Evolutionary conservation across 2,888 invertebrate species (phyloP).

Genomic region (Tricholauxania praeusta): DNA sequence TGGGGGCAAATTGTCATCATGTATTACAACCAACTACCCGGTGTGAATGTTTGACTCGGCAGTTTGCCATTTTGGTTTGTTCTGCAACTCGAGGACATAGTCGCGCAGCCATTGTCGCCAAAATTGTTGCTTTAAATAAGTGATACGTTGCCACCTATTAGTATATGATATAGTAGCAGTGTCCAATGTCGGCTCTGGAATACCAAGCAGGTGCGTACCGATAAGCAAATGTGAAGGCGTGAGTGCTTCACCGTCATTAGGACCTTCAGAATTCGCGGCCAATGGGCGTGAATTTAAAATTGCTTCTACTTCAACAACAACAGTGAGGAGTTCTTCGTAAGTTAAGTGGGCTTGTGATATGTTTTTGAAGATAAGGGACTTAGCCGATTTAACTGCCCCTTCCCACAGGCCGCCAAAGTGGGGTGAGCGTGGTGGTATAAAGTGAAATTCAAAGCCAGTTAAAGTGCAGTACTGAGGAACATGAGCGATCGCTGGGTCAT

Average conservation of each 20-base stretch:
- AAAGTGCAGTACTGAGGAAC: background rate
- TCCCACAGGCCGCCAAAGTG: constrained; percentile 38
- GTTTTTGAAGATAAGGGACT: no score
- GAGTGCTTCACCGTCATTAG: constrained; percentile 42
- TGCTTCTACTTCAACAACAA: no score
- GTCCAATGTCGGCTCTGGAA: constrained; percentile 5
- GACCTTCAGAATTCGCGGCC: constrained; percentile 33
- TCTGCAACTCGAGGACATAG: constrained; percentile 19
- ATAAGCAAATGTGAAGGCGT: constrained; percentile 40
- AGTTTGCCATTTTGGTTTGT: constrained; percentile 10
- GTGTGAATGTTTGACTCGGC: constrained; percentile 25
- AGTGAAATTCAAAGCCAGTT: constrained; percentile 29
- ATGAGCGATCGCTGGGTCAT: background rate
- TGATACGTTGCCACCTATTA: constrained; percentile 23
- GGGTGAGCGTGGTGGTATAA: constrained; percentile 41
- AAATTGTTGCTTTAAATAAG: constrained; percentile 27
- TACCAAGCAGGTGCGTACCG: constrained; percentile 31
- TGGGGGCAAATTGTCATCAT: constrained; percentile 26
- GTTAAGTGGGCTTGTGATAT: no score
- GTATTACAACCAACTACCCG: constrained; percentile 26
- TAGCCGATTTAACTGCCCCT: background rate
- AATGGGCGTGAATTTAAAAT: no score
- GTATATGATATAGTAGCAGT: background rate
- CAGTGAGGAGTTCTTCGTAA: no score
- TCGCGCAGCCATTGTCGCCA: constrained; percentile 13